Conservation (phyloP, 64 coral and sea anemone genomes). For the Dendronephthya gigantea region DNA sequence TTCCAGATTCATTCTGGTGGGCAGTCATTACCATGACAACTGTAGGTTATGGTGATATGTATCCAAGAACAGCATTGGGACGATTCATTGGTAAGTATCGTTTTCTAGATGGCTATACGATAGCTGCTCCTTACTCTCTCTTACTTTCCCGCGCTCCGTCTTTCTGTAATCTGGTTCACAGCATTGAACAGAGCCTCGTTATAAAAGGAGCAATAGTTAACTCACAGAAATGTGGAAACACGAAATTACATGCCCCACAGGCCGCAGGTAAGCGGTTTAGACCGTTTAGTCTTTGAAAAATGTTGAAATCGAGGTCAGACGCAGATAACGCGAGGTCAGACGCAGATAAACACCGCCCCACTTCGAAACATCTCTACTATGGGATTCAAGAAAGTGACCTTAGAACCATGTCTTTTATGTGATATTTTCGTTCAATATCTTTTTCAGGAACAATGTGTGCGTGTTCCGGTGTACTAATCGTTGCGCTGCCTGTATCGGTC, state of each 20-base stretch:
- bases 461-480: slow-evolving; percentile 82
- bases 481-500: slow-evolving; percentile 90
- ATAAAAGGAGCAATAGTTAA: too few relatives aligned
- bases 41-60: slow-evolving; percentile 85
- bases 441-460: slow-evolving; percentile 55
- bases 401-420: not conserved
- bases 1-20: slow-evolving; percentile 95
- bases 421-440: not conserved
- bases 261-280: too few relatives aligned
- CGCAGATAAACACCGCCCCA: too few relatives aligned
- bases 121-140: not conserved
- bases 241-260: not conserved
- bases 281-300: too few relatives aligned
- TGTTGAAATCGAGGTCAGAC: too few relatives aligned
- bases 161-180: too few relatives aligned
- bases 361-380: too few relatives aligned
- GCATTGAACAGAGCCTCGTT: too few relatives aligned
- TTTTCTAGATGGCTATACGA: not conserved
- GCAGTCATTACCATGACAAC: slow-evolving; percentile 99
- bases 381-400: too few relatives aligned
- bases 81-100: slow-evolving; percentile 50
- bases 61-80: slow-evolving; percentile 57
- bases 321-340: too few relatives aligned
- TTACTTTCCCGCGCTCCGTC: not conserved
- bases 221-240: too few relatives aligned